Base-by-base conservation (phyloP, 2,797 vertebrate genomes). In the Tachyglossus aculeatus region DNA sequence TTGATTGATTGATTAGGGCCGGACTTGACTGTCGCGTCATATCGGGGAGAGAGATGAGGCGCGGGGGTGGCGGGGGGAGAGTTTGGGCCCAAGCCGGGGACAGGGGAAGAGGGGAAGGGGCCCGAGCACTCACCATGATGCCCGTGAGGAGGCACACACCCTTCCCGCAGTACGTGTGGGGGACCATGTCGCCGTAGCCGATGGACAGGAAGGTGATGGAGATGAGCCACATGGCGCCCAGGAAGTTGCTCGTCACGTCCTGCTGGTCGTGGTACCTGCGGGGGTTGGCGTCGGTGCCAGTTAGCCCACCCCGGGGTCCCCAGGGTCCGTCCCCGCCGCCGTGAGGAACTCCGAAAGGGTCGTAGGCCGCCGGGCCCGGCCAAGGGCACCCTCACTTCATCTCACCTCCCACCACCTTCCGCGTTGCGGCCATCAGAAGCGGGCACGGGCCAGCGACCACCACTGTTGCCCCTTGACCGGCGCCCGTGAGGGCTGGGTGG, bases 141-240 rank as follows among this genome's bases (percentile, higher is more conserved):
- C 97, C 97, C 0, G 97, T 99, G 80, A 99, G 95, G 37, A 99
- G 95, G 72, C 97, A 99, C 59, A 98, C 97, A 16, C 97, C 97
- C 85, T 98, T 98, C 81, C 97, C 97, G 58, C 97, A 99, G 94
- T 99, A 99, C 13, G 97, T 98, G 89, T 99, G 96, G 9, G 97
- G 97, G 39, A 99, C 97, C 96, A 99, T 99, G 85, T 99, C 97
- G 13, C 97, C 97, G 0, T 99, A 99, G 62, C 97, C 97, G 1
- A 99, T 99, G 91, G 97, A 99, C 53, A 99, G 91, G 91, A 99
- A 99, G 14, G 97, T 99, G 93, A 99, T 99, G 86, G 97, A 99
- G 88, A 99, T 98, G 57, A 99, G 95, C 97, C 97, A 99, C 97
- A 99, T 99, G 84, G 97, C 97, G 1, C 97, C 95, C 86, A 99